Conservation (phyloP, 2,797 vertebrate genomes). For the Pachyuromys duprasi region DNA sequence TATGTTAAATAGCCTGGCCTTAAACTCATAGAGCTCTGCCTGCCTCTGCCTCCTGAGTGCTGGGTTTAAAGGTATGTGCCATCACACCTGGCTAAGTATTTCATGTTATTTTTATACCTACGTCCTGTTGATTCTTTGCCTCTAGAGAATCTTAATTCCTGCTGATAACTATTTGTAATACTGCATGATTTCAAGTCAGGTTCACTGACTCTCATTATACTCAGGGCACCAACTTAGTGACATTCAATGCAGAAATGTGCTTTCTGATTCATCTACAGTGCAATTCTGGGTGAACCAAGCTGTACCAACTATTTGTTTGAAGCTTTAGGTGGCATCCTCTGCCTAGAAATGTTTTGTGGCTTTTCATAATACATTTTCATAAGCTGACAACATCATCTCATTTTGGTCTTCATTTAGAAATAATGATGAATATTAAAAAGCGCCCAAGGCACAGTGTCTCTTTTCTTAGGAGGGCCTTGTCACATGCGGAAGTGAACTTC, state of each 20-base stretch:
- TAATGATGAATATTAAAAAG: slow-evolving; percentile 73
- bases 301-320: not conserved
- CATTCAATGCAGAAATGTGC: not conserved
- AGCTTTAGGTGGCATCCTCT: not conserved
- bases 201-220: not conserved
- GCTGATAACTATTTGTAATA: not conserved
- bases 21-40: not conserved
- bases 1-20: not conserved
- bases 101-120: not conserved
- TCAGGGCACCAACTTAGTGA: not conserved
- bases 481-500: not conserved
- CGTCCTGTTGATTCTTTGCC: not conserved
- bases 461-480: slow-evolving; percentile 53
- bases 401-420: slow-evolving; percentile 69
- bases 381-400: slow-evolving; percentile 67
- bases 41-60: not conserved
- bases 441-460: slow-evolving; percentile 54
- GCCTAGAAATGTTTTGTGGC: slow-evolving; percentile 36
- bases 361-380: slow-evolving; percentile 67
- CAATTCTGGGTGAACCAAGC: not conserved
- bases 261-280: not conserved
- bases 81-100: not conserved
- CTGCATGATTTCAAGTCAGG: not conserved
- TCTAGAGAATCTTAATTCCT: not conserved
- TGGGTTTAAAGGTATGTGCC: not conserved